Base-by-base conservation (phyloP, 2,113 vertebrate genomes). In the Motacilla tschutschensis region DNA sequence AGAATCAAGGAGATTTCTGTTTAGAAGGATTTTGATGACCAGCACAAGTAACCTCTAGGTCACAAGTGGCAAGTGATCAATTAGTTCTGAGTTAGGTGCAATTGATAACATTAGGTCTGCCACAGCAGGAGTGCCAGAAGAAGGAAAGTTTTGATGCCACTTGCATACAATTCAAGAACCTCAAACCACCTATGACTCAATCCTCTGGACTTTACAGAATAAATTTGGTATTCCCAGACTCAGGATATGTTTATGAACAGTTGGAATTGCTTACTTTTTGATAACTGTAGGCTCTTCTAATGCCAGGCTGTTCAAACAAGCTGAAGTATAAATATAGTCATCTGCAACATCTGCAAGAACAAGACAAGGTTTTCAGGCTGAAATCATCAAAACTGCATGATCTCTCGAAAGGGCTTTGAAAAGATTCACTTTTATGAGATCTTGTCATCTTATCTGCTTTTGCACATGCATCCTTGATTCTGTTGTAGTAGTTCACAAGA, bases 371-470 rank as follows among this genome's bases (percentile, higher is more conserved):
- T 82, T 88, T 95, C 91, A 93, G 93, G 76, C 46, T 86, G 47
- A 72, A 58, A 72, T 57, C 72, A 66, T 63, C 8, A 89, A 65
- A 91, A 87, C 48, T n/a, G 19, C 36, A 79, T 40, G n/a, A 75
- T 44, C 91, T 77, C 20, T 59, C 7, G n/a, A 77, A 92, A 88
- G 24, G 54, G 51, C 72, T 43, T 84, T 83, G 72, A 85, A 88
- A 60, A 65, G 36, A 96, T 79, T 95, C 86, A 99, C 99, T 99
- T 98, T 99, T 99, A 94, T 99, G 99, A 31, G 98, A 96, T 91
- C 98, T 98, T 51, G 99, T 99, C 98, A 99, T 99, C 96, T 98
- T 99, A 97, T 99, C 99, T 65, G 99, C 98, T 97, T 99, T 99
- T 91, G 96, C 96, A 92, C 98, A 98, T 22, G 99, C 97, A 89